Evolutionary conservation across 2,797 vertebrate genomes (phyloP), one percentile per base, ranked within the genome.

Genomic region (Merluccius polli): DNA sequence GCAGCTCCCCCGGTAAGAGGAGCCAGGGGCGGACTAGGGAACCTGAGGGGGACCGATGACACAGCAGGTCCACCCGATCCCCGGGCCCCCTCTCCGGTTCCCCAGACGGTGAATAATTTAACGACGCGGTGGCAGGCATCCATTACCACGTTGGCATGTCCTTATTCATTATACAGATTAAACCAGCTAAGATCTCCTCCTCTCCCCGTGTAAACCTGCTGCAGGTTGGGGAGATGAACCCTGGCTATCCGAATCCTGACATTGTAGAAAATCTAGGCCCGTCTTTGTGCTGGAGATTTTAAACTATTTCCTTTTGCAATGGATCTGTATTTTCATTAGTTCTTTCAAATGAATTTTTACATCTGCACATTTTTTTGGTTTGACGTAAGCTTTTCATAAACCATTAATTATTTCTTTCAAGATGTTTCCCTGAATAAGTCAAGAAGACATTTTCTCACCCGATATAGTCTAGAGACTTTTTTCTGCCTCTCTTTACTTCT

Each of bases 161-260:
- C 94, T 94, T 95, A 91, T 96, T 97, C 96, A 98, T 97, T 97
- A 97, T 95, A 93, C 90, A 96, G 94, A 97, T 98, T 96, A 96
- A 95, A 91, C 94, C 90, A 94, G 87, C 52, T 27, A 10, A 70
- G 70, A 65, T 72, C 79, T 52, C 59, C 79, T 75, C 78, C 87
- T 86, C 80, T 87, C 84, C 76, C 88, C 77, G 11, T 36, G 75
- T 69, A 71, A 90, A 91, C 91, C 93, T 95, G 93, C 93, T 94
- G 94, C 92, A 90, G 41, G 70, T 59, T 9, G 16, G 89, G 48
- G 59, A 81, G 81, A 63, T 65, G 72, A 74, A 72, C 68, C 32
- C 63, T 27, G n/a, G 35, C 21, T 41, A 13, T 16, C 10, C 6
- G n/a, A 72, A 38, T 33, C 31, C 69, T 21, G 30, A 33, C 16